A percentile compares a stretch with the other conserved stretches of the same genome.
Conservation (phyloP, 1,140 invertebrate species). For the Spodoptera litura region DNA sequence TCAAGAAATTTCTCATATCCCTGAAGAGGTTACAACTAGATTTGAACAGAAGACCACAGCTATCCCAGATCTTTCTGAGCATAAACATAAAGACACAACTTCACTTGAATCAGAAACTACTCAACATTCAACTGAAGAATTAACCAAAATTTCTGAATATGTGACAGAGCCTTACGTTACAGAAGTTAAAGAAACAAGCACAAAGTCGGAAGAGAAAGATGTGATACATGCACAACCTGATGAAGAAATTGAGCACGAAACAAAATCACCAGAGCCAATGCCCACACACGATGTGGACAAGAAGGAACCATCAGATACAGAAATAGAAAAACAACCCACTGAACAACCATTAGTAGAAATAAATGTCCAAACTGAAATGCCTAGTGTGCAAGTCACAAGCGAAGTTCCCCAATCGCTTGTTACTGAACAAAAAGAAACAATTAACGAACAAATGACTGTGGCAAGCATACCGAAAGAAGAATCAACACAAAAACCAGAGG, state of each 20-base stretch:
- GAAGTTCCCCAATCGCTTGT: conserved; percentile 43
- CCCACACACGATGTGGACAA: conserved; percentile 32
- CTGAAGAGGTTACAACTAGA: conserved; percentile 8
- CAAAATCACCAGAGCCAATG: conserved; percentile 30
- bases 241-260: background rate
- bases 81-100: conserved; percentile 15
- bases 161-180: conserved; percentile 25
- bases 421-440: conserved; percentile 50
- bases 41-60: conserved; percentile 19
- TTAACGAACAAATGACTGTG: conserved; percentile 32
- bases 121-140: conserved; percentile 8
- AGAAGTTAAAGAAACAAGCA: conserved; percentile 29
- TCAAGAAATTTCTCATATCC: background rate
- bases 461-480: conserved; percentile 42
- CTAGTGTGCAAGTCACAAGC: background rate
- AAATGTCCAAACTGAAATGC: background rate
- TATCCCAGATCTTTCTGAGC: background rate
- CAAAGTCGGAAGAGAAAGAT: conserved; percentile 34
- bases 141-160: conserved; percentile 32
- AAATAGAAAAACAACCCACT: conserved; percentile 44
- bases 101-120: conserved; percentile 27
- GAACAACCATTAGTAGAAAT: conserved; percentile 23
- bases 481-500: conserved; percentile 31
- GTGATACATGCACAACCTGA: background rate
- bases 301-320: conserved; percentile 31